These are phyloP conservation scores for Brachionus sp. DNA, from an alignment of 1,140 invertebrate species.

Conservation along the genomic window DNA sequence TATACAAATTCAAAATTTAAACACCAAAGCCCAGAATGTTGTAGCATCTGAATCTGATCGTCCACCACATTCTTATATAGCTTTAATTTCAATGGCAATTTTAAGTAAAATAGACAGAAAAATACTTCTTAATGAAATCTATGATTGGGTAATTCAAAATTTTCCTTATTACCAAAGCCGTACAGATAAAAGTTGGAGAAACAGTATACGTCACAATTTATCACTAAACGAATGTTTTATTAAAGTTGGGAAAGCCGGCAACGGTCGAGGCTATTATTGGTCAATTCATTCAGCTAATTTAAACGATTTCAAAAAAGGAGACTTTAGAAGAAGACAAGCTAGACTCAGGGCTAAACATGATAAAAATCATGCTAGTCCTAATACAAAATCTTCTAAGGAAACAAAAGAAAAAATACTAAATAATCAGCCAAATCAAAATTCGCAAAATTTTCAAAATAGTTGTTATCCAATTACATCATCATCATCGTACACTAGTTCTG, in stretches of 20 bases:
- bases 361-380: conserved; percentile 9
- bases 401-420: neutral
- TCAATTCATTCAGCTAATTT: conserved; percentile 92
- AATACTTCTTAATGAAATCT: conserved; percentile 94
- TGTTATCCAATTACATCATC: neutral
- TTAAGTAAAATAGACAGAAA: conserved; percentile 85
- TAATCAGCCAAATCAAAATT: neutral
- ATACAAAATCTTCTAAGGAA: neutral
- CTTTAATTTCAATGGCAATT: conserved; percentile 96
- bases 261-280: conserved; percentile 94
- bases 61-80: conserved; percentile 95
- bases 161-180: conserved; percentile 69
- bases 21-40: neutral
- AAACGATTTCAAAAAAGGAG: conserved; percentile 86
- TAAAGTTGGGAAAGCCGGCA: conserved; percentile 76
- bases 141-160: conserved; percentile 95
- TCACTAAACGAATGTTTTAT: conserved; percentile 96
- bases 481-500: neutral
- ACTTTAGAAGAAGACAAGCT: conserved; percentile 87
- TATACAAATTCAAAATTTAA: neutral
- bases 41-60: conserved; percentile 61
- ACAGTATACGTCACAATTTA: conserved; percentile 87
- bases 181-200: conserved; percentile 82
- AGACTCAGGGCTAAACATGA: conserved; percentile 64
- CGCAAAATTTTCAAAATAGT: conserved; percentile 12